These are phyloP conservation scores for Schizopygopsis pylzovi DNA, from an alignment of 2,797 vertebrate genomes.

Conservation along the genomic window DNA sequence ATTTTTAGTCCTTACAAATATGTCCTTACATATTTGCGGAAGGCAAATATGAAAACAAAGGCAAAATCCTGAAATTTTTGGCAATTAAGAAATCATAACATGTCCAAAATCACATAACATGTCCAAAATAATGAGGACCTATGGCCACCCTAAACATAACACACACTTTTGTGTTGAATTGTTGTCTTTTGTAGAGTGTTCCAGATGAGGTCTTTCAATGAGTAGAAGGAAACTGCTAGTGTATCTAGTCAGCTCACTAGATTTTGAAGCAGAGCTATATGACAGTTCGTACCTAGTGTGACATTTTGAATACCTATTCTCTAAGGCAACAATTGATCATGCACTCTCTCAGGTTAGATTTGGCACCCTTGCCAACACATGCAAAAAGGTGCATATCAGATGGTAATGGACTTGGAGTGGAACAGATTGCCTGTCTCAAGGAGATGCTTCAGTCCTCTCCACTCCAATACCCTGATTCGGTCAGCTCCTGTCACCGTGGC, in stretches of 20 bases:
- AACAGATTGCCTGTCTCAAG: conserved; percentile 73
- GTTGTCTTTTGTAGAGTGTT: too few relatives aligned
- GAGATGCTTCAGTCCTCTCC: conserved; percentile 67
- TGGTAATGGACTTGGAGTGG: conserved; percentile 76
- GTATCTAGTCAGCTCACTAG: neutral
- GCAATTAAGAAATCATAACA: neutral
- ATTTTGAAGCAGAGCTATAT: neutral
- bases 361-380: conserved; percentile 49
- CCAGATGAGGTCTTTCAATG: neutral
- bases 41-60: neutral
- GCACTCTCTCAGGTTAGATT: conserved; percentile 30
- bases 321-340: conserved; percentile 53
- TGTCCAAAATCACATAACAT: neutral
- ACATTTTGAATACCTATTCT: neutral
- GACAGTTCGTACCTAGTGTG: neutral
- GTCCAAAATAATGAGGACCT: neutral
- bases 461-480: conserved; percentile 63
- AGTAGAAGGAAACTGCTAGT: neutral
- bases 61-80: neutral
- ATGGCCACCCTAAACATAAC: neutral
- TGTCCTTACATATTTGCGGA: too few relatives aligned
- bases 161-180: neutral
- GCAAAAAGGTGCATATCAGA: conserved; percentile 54
- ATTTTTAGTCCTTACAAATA: neutral
- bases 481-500: conserved; percentile 67